Percentiles rank a stretch among this genome's conserved stretches.
phyloP scores from a whole-genome alignment of 2,797 vertebrate species.

The Microctenopoma stevenorrisi region DNA sequence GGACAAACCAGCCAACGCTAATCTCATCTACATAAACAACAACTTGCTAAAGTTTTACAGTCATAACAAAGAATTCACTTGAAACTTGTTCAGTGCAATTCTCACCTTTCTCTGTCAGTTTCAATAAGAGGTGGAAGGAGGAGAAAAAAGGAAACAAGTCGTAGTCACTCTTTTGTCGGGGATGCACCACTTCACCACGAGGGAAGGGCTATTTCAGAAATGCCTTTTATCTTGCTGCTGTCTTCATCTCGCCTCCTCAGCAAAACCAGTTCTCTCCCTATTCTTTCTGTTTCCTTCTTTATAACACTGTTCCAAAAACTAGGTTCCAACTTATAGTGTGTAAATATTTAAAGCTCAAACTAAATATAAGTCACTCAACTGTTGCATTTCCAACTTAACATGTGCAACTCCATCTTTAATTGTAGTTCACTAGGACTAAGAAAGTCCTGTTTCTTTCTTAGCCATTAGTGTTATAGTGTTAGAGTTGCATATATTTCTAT shows the following conservation, averaged over 20 bases:
- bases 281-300: background rate
- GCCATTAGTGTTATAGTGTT: constrained; percentile 62
- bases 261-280: constrained; percentile 29
- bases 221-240: constrained; percentile 81
- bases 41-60: constrained; percentile 3
- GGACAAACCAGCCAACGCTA: constrained; percentile 1
- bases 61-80: background rate
- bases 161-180: constrained; percentile 69
- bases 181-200: constrained; percentile 67
- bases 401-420: constrained; percentile 53
- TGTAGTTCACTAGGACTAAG: constrained; percentile 59
- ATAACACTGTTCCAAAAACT: constrained; percentile 7
- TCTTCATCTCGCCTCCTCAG: constrained; percentile 64
- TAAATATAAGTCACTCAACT: too few species aligned
- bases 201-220: constrained; percentile 74
- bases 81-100: constrained; percentile 5
- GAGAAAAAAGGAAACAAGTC: constrained; percentile 28
- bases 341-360: too few species aligned
- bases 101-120: constrained; percentile 5
- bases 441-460: constrained; percentile 28
- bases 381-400: background rate
- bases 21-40: constrained; percentile 15
- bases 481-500: constrained; percentile 85
- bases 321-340: too few species aligned
- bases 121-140: background rate